phyloP scores from a whole-genome alignment of 2,113 vertebrate species.

The Lampris megalopsis region DNA sequence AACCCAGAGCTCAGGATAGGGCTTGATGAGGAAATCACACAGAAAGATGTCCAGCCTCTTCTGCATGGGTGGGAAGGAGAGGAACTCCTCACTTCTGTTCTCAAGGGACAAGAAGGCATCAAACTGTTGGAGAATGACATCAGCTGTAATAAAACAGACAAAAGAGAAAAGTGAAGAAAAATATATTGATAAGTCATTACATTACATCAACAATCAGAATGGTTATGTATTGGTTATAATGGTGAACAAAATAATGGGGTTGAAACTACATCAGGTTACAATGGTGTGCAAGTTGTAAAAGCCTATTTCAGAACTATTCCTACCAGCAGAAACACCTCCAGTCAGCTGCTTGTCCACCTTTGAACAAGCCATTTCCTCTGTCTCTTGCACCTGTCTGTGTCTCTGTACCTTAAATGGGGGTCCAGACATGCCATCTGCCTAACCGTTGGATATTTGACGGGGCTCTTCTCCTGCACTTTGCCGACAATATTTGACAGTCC shows the following conservation, averaged over 20 bases:
- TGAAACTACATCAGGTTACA: neutral
- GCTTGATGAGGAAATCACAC: neutral
- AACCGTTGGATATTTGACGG: slow-evolving; percentile 21
- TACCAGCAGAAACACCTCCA: slow-evolving; percentile 12
- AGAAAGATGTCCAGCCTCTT: neutral
- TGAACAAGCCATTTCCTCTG: slow-evolving; percentile 13
- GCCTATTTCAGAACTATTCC: too few relatives aligned
- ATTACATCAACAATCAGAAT: neutral
- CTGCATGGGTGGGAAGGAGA: neutral
- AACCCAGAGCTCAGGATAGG: neutral
- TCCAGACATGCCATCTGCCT: slow-evolving; percentile 28
- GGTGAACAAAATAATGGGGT: neutral
- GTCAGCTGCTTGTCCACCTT: slow-evolving; percentile 18
- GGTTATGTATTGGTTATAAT: neutral
- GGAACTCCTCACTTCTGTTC: neutral
- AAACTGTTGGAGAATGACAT: too few relatives aligned
- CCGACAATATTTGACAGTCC: slow-evolving; percentile 8
- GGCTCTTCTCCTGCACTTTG: slow-evolving; percentile 19
- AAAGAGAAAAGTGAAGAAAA: too few relatives aligned
- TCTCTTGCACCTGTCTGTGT: neutral
- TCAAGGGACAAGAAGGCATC: neutral
- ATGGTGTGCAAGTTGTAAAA: neutral
- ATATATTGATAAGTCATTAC: too few relatives aligned
- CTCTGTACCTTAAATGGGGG: slow-evolving; percentile 6
- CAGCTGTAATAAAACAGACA: too few relatives aligned